A percentile compares a stretch with the other conserved stretches of the same genome.
Evolutionary conservation across 2,113 vertebrate genomes (phyloP).

Genomic region (Anthoscopus minutus): DNA sequence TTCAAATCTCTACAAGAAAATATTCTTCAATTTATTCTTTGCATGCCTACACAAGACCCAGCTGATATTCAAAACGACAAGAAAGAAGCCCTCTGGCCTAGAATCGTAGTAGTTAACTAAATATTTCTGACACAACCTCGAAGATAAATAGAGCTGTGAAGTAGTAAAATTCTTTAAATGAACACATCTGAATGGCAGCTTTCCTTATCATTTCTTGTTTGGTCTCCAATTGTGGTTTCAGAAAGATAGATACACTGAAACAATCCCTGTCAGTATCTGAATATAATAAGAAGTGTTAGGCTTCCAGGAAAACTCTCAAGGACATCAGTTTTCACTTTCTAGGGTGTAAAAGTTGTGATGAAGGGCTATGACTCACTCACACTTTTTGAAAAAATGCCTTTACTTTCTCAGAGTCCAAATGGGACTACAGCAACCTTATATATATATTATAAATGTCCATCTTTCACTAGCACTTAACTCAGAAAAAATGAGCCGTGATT

Average conservation of each 20-base stretch:
- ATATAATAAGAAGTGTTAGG: not conserved
- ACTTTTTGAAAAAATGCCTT: not conserved
- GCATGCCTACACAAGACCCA: not conserved
- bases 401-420: not conserved
- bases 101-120: not conserved
- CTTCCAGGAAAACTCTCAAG: not conserved
- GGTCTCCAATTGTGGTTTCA: not conserved
- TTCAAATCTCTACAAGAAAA: not conserved
- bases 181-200: not conserved
- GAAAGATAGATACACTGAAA: not conserved
- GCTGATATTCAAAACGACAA: not conserved
- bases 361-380: not conserved
- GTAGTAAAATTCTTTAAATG: not conserved
- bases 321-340: not conserved
- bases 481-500: not conserved
- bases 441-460: not conserved
- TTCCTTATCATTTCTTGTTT: not conserved
- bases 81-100: not conserved
- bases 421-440: not conserved
- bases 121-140: not conserved
- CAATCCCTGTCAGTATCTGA: not conserved
- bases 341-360: not conserved
- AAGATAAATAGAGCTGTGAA: not conserved
- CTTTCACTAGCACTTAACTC: not conserved
- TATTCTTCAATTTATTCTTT: not conserved